Base-by-base conservation (phyloP, 2,888 invertebrate genomes). In the Phengaris arion region DNA sequence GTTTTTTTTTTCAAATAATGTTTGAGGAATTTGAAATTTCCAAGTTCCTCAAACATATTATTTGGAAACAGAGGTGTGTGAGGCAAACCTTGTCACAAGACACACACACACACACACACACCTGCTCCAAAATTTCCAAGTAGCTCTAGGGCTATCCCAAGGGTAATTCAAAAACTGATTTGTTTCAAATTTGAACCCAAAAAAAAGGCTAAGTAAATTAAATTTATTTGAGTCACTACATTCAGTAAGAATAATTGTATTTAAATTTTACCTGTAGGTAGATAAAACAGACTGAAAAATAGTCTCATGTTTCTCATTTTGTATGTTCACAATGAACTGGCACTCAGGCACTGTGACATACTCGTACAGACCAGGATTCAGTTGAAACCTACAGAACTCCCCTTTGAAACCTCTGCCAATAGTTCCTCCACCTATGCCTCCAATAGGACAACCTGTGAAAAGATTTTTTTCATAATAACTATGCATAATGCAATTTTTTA, bases 401-500 rank as follows among this genome's bases (percentile, higher is more conserved):
- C 99, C 99, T 83, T 96, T 96, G 89, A 95, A 99, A 6, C 98
- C 98, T 75, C 98, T 94, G 3, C 98, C 98, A 82, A 99, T 98
- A 0, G 97, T 96, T 13, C 94, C 94, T 74, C 93, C 92, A 73
- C 94, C 94, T 74, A 94, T 94, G n/a, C 94, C 94, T 59, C 94
- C 94, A 78, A 94, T 89, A 12, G 94, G 94, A 82, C 94, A 94
- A 77, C 98, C 98, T 98, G 81, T 55, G 74, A 79, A 74, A 74
- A 22, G n/a, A 35, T 68, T 55, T 68, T 68, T 68, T 35, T 35
- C 35, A 59, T 59, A 22, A 3, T 4, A 59, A 59, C 15, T 15
- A 15, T 59, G 4, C 22, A 15, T 59, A 15, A 57, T 2, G 0
- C 4, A 57, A 6, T 15, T 57, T 57, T 15, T 4, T 2, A 35